Conservation (phyloP, 2,797 vertebrate species). For the Fringilla coelebs region DNA sequence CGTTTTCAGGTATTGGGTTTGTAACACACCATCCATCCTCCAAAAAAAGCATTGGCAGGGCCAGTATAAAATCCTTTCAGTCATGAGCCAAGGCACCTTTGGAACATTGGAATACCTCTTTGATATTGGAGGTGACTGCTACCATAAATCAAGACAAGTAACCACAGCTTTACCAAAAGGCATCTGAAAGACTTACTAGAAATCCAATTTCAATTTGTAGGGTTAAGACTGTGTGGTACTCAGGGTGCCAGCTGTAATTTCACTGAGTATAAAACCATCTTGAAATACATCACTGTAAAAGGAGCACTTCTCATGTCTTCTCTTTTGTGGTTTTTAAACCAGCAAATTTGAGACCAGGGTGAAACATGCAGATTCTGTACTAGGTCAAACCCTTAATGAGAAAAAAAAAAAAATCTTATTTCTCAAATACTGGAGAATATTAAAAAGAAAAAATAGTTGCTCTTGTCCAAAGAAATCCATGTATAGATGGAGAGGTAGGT, state of each 20-base stretch:
- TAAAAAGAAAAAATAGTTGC: not conserved
- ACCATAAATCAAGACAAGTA: not conserved
- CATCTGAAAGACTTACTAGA: not conserved
- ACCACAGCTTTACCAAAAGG: not conserved
- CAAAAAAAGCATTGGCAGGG: not conserved
- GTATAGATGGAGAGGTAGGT: not conserved
- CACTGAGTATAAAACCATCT: not conserved
- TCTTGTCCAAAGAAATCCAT: not conserved
- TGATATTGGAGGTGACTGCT: not conserved
- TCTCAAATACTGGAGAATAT: not conserved
- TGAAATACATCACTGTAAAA: not conserved
- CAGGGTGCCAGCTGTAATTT: not conserved
- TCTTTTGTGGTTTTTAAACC: not conserved
- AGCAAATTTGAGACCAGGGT: not conserved
- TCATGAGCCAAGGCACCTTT: not conserved
- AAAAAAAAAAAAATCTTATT: not conserved
- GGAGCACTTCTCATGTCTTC: not conserved
- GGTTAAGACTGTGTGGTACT: not conserved
- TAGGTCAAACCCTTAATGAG: not conserved
- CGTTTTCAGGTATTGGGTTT: not conserved
- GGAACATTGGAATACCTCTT: not conserved
- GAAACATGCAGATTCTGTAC: not conserved
- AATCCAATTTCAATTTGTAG: not conserved
- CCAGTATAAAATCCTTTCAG: not conserved
- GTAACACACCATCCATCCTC: not conserved